Conservation (phyloP, 1,140 invertebrate species). For the Ctenoplectra terminalis region DNA sequence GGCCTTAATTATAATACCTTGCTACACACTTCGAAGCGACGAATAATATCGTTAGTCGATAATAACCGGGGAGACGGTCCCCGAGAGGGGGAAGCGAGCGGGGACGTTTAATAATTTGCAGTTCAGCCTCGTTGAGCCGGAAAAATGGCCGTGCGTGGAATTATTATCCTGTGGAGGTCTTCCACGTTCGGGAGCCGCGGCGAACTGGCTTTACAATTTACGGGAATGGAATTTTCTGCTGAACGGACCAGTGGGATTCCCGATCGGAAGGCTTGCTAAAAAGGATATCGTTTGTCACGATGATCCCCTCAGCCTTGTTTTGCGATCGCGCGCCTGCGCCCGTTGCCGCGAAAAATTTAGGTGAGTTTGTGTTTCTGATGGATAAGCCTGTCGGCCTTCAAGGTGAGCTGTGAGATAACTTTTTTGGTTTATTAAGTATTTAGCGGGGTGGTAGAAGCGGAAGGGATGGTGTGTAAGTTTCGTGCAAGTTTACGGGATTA, state of each 20-base stretch:
- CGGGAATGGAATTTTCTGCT: conserved; percentile 47
- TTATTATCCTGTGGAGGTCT: conserved; percentile 15
- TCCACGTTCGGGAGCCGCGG: background rate
- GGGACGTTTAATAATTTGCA: conserved; percentile 30
- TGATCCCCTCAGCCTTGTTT: conserved; percentile 31
- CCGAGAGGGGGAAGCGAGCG: background rate
- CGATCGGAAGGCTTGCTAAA: conserved; percentile 4
- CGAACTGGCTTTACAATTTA: conserved; percentile 21
- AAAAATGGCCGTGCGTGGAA: conserved; percentile 28
- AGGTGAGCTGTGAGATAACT: background rate
- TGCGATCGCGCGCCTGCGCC: background rate
- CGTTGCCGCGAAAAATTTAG: conserved; percentile 20
- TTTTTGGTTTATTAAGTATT: background rate
- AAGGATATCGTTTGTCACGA: conserved; percentile 40
- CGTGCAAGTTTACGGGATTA: too few relatives aligned
- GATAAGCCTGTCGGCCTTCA: background rate
- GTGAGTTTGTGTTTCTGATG: background rate
- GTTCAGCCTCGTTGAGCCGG: background rate
- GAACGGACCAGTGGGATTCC: conserved; percentile 9
- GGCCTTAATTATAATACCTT: conserved; percentile 51
- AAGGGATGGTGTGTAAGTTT: too few relatives aligned
- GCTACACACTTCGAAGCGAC: conserved; percentile 31
- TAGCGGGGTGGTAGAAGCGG: too few relatives aligned
- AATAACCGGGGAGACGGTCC: conserved; percentile 14
- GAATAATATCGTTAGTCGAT: conserved; percentile 45